Evolutionary conservation across 2,797 vertebrate species (phyloP), one percentile per base, ranked within the genome.

Genomic region (Chaunax sp.): DNA sequence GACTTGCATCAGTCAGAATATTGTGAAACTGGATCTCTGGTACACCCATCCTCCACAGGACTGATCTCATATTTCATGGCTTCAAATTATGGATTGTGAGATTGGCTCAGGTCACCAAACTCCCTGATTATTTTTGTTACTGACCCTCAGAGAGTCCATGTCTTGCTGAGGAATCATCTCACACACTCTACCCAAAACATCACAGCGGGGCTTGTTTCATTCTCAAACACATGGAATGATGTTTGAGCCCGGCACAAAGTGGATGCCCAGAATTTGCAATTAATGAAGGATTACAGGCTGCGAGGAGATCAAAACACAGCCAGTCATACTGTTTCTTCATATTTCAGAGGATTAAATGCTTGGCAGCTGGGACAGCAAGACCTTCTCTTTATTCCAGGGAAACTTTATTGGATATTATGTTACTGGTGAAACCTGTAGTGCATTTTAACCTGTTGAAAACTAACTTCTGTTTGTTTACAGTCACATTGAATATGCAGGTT

Each of bases 311-410:
- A 85, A 86, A 90, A 87, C 81, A 72, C 52, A 59, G 64, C 50
- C 64, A 61, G 64, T 76, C 76, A 64, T 61, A 58, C 64, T 19
- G 64, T 83, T 85, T 75, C 86, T 88, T 87, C 80, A 88, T 91
- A 85, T 83, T 88, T 90, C 63, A 79, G 76, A 63, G 82, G 86
- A 90, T 89, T 88, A 90, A 68, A 82, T 62, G 61, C 73, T 83
- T 67, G 80, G 51, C 70, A 79, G 79, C 71, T 78, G 56, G 12
- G 51, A 26, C 41, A 18, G 54, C 25, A 25, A 20, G 58, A 63
- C 61, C 51, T 73, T 83, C 16, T 59, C 51, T 73, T 81, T 14
- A 64, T 64, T 62, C 74, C 68, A 71, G 30, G 49, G 60, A 74
- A 73, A 76, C 44, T 41, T 72, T 55, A 68, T 45, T 51, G 16